These are phyloP conservation scores for Brachionus rubens DNA, from an alignment of 1,140 invertebrate species.

Conservation along the genomic window DNA sequence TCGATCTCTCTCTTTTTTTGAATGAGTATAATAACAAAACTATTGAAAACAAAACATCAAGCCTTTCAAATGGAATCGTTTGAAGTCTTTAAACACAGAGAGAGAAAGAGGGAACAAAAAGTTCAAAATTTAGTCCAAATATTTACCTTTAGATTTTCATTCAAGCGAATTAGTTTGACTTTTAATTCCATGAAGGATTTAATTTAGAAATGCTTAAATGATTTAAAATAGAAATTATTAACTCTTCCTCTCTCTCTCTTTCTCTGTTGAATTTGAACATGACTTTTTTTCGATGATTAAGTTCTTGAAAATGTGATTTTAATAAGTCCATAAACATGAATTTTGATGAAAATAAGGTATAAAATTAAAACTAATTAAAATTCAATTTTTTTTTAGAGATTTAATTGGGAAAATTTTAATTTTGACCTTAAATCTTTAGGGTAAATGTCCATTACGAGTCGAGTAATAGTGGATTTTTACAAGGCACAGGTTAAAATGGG, in stretches of 20 bases:
- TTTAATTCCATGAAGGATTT: background rate
- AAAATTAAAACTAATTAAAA: conserved; percentile 39
- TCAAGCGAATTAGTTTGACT: background rate
- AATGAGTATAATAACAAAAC: conserved; percentile 14
- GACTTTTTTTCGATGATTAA: too few species aligned
- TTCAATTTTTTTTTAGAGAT: conserved; percentile 40
- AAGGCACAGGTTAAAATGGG: too few species aligned
- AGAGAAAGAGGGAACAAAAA: background rate
- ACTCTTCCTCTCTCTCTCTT: background rate
- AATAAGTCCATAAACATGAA: conserved; percentile 23
- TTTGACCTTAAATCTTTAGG: conserved; percentile 16
- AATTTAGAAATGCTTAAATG: conserved; percentile 28
- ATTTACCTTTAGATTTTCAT: conserved; percentile 2
- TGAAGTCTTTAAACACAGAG: too few species aligned
- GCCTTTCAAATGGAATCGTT: conserved; percentile 23
- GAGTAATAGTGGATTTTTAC: too few species aligned
- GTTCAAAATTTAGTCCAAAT: conserved; percentile 28
- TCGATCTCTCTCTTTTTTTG: conserved; percentile 30
- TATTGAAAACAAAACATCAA: background rate
- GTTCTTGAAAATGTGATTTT: conserved; percentile 27
- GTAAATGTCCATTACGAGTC: too few species aligned
- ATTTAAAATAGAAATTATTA: conserved; percentile 15
- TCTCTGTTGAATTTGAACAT: conserved; percentile 1
- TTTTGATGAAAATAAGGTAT: too few species aligned
- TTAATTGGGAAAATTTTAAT: conserved; percentile 37